Base-by-base conservation (phyloP, 2,113 vertebrate species). In the Corythornis vintsioides region DNA sequence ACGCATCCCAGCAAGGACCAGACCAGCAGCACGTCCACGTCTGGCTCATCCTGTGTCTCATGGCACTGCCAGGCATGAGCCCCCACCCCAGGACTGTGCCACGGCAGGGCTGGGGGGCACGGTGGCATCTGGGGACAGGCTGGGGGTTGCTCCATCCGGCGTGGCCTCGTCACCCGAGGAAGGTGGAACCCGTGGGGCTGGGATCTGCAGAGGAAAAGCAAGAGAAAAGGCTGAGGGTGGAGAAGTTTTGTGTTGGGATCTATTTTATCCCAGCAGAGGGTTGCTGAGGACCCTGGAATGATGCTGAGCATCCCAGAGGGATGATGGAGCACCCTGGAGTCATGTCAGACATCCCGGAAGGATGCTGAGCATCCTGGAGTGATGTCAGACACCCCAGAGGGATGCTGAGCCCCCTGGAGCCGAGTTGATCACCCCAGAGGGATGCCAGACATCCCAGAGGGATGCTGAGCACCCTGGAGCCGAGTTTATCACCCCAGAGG, bases 31-130 rank as follows among this genome's bases (percentile, higher is more conserved):
- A 57, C 55, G 14, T 88, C 80, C 63, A 22, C 45, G 22, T 83
- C 73, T 26, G 1, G n/a, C 69, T 1, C 33, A 4, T 11, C 5
- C 0, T 0, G 0, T 2, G 13, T 40, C 25, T 31, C 42, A 15
- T 0, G 3, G 24, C 57, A 33, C 0, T 2, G 47, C 28, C 74
- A 29, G 66, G 40, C 13, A 4, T 1, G 21, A 79, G 10, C 13
- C 40, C n/a, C 19, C 1, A 4, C 21, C 66, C 48, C 61, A 10
- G 53, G 17, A 26, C 0, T 0, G 4, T 42, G 55, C 67, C 33
- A 28, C 1, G 0, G 0, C 7, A 15, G 40, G 28, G 43, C 14
- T 24, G 35, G 48, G 57, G n/a, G 76, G 17, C 72, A 74, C 17
- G 0, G 61, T 4, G 33, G 11, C 60, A 64, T 11, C 80, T 2